Evolutionary conservation across 30 jellyfish, hydroid and myxozoan genomes (phyloP), one percentile per base, ranked within the genome.

Genomic region (Clytia hemisphaerica): DNA sequence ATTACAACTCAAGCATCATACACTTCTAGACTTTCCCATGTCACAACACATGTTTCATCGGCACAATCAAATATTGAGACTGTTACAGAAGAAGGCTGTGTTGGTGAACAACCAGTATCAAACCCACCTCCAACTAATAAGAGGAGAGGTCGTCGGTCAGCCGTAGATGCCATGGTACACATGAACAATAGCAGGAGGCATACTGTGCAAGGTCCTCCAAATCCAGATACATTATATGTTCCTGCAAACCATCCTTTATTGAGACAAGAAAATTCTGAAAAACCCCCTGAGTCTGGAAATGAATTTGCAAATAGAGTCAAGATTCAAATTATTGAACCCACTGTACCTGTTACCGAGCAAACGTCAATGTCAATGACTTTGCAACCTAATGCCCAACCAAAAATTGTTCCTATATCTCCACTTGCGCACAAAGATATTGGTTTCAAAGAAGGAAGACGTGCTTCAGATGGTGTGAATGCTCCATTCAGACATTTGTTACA

Each of bases 161-260:
- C 93, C 46, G 78, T 65, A 9, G 78, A 65, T 65, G 78, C 78
- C 5, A 65, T 65, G 61, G 76, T 80, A 32, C 75, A 71, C 29
- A 83, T 82, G 33, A 73, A 75, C 31, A 19, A 10, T 24, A 16
- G 58, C 16, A 37, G 83, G 9, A 36, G 82, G 55, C 90, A 76
- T 46, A 64, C 90, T 2, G 77, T 76, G 19, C 78, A 53, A 6
- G 77, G 77, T 37, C 58, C 91, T 29, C 79, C 88, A 14, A 30
- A 71, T 67, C 75, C 58, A 54, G 98, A 81, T 22, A 89, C 98
- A 4, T 65, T 89, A 45, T 89, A 71, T 45, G 98, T 89, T 2
- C 98, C 98, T 21, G 94, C 98, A 4, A 89, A 89, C 42, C 98
- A 89, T 76, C 98, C 98, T 14, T 74, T 89, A 37, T 65, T 89